Evolutionary conservation across 2,797 vertebrate species (phyloP), one percentile per base, ranked within the genome.

Genomic region (Cyprinodon diabolis): DNA sequence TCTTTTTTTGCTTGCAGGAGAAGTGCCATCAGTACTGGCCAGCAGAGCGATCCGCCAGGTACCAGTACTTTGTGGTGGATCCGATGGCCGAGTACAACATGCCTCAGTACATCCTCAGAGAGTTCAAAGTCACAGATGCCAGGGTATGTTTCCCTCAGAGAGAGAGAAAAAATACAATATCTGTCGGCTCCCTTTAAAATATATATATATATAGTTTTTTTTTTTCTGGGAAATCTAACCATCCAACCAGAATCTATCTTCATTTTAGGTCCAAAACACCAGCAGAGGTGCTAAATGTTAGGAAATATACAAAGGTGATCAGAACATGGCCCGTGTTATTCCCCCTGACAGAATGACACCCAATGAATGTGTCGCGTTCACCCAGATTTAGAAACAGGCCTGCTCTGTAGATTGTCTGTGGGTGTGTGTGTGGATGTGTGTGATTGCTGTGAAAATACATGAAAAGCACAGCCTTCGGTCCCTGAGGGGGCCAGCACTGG

Each of bases 1-100:
- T 78, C 7, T 43, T 70, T 4, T 63, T 77, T 69, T 6, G 60
- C 68, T 69, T 89, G 75, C 68, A 99, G 98, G 98, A 99, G 75
- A 99, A 99, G 82, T 99, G 98, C 82, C 98, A 99, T 74, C 98
- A 99, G 93, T 98, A 99, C 92, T 99, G 98, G 98, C 97, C 98
- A 0, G 98, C 98, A 0, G 98, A 99, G 90, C 96, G 98, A 47
- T 99, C 98, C 0, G 98, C 98, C 57, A 95, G 97, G 69, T 99
- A 99, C 93, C 98, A 99, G 93, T 99, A 99, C 94, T 99, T 99
- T 0, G 98, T 99, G 48, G 98, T 99, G 83, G 98, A 99, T 76
- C 98, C 98, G 0, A 99, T 99, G 98, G 98, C 98, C 0, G 98
- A 99, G 72, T 99, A 99, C 95, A 99, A 98, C 94, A 99, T 99